These are phyloP conservation scores for Temnothorax rugatulus DNA, from an alignment of 2,888 invertebrate species.

Conservation along the genomic window DNA sequence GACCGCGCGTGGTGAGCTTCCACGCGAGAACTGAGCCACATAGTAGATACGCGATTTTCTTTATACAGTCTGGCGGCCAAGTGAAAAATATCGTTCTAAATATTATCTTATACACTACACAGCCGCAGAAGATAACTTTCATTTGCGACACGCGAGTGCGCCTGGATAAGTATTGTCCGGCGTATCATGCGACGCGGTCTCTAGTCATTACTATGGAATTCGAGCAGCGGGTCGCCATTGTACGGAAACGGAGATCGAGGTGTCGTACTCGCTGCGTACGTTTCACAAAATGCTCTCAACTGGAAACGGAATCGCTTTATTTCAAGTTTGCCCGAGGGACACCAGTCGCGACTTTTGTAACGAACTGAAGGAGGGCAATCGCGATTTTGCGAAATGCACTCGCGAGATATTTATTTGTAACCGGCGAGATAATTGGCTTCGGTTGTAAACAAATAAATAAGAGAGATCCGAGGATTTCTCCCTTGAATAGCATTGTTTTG, in stretches of 20 bases:
- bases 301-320: background rate
- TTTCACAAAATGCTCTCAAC: background rate
- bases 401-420: background rate
- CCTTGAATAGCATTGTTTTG: background rate
- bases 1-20: slow-evolving; percentile 81
- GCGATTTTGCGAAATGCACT: background rate
- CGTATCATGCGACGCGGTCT: slow-evolving; percentile 44
- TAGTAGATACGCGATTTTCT: slow-evolving; percentile 86
- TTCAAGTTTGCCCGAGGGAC: background rate
- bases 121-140: slow-evolving; percentile 84
- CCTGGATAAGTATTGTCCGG: slow-evolving; percentile 83
- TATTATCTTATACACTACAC: slow-evolving; percentile 83
- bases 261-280: background rate
- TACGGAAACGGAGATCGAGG: slow-evolving; percentile 13
- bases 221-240: slow-evolving; percentile 12
- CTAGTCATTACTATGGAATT: slow-evolving; percentile 48
- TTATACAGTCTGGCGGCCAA: slow-evolving; percentile 86
- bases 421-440: background rate
- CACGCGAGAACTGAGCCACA: slow-evolving; percentile 85
- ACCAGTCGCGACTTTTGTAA: background rate
- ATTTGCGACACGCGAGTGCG: slow-evolving; percentile 85
- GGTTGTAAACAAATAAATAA: background rate
- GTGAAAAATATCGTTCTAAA: slow-evolving; percentile 87
- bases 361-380: background rate
- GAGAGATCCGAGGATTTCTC: background rate